Evolutionary conservation across 2,113 vertebrate species (phyloP).

Genomic region (Mirounga angustirostris): DNA sequence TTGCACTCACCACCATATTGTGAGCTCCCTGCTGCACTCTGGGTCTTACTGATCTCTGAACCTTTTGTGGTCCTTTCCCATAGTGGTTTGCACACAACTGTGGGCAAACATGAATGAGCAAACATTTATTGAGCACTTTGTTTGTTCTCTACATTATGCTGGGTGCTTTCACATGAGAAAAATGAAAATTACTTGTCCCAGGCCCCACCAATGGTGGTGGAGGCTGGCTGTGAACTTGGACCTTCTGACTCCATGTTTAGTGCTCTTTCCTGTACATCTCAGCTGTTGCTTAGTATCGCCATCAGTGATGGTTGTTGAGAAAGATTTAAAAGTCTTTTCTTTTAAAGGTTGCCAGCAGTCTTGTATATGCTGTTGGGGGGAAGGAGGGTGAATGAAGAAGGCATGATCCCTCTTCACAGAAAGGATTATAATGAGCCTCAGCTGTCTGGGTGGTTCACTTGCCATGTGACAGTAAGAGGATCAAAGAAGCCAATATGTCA

Average conservation of each 20-base stretch:
- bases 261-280: neutral
- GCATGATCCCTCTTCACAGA: conserved; percentile 66
- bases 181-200: neutral
- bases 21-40: neutral
- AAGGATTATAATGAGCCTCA: conserved; percentile 77
- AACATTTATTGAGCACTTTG: neutral
- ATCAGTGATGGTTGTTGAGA: neutral
- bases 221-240: neutral
- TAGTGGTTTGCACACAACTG: neutral
- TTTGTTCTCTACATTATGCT: neutral
- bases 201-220: neutral
- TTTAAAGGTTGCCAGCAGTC: conserved; percentile 61
- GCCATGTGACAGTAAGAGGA: conserved; percentile 69
- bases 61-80: neutral
- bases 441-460: conserved; percentile 73
- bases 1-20: neutral
- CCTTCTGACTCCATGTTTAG: neutral
- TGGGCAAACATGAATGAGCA: neutral
- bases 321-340: conserved; percentile 60
- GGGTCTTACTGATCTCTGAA: neutral
- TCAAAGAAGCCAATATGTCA: conserved; percentile 76
- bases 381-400: conserved; percentile 62
- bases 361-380: conserved; percentile 24
- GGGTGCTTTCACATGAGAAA: neutral
- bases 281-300: neutral